Evolutionary conservation across 1,140 invertebrate genomes (phyloP).

Genomic region (Eriosoma lanigerum): DNA sequence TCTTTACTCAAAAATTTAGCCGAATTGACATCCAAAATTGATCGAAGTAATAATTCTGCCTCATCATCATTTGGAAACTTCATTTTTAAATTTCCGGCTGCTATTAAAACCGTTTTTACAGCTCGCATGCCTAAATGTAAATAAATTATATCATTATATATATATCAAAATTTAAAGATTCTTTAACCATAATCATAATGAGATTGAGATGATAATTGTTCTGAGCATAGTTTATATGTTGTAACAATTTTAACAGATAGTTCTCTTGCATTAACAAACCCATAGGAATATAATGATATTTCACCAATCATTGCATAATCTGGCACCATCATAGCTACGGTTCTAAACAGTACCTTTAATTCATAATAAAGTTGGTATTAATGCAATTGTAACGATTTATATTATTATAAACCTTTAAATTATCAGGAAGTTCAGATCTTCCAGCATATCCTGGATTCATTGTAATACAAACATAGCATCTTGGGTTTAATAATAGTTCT

Average conservation of each 20-base stretch:
- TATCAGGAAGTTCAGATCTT: conserved; percentile 82
- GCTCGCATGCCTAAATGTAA: conserved; percentile 66
- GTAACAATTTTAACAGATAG: conserved; percentile 87
- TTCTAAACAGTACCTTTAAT: conserved; percentile 80
- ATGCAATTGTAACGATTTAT: neutral
- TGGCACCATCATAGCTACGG: conserved; percentile 95
- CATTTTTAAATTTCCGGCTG: conserved; percentile 84
- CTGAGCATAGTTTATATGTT: conserved; percentile 84
- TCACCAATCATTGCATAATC: conserved; percentile 91
- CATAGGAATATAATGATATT: conserved; percentile 86
- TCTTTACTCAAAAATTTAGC: conserved; percentile 89
- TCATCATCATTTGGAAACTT: conserved; percentile 80
- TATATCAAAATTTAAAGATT: neutral
- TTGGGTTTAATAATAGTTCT: conserved; percentile 74
- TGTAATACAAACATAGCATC: conserved; percentile 87
- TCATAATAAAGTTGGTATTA: conserved; percentile 78
- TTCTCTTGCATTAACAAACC: conserved; percentile 78
- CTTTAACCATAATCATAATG: conserved; percentile 71
- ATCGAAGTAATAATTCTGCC: conserved; percentile 75
- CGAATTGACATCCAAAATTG: conserved; percentile 89
- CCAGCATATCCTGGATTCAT: conserved; percentile 94
- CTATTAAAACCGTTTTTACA: conserved; percentile 80
- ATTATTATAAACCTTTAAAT: conserved; percentile 67
- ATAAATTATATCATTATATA: neutral
- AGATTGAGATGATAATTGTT: conserved; percentile 82